A percentile compares a stretch with the other conserved stretches of the same genome.
Conservation (phyloP, 2,113 vertebrate genomes). For the Tragelaphus buxtoni region DNA sequence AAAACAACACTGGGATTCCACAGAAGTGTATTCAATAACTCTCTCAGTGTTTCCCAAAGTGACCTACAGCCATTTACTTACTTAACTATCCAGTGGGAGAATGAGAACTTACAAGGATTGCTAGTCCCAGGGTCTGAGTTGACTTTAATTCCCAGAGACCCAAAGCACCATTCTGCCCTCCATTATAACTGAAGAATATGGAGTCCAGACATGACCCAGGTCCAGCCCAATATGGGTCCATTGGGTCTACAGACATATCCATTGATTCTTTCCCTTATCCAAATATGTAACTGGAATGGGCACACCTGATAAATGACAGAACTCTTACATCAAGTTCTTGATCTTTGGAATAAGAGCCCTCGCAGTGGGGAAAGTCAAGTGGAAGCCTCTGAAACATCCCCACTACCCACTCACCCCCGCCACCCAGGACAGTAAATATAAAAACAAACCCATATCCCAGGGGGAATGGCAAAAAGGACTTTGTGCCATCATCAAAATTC, state of each 20-base stretch:
- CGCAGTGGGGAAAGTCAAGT: background rate
- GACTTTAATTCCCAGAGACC: background rate
- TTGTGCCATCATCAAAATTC: background rate
- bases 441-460: background rate
- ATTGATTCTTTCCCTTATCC: background rate
- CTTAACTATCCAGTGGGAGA: background rate
- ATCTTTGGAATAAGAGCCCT: background rate
- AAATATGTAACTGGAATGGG: background rate
- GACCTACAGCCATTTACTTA: background rate
- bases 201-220: background rate
- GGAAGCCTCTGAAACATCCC: background rate
- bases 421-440: background rate
- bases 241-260: background rate
- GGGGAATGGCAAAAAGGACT: background rate
- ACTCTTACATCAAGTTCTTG: background rate
- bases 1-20: background rate
- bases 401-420: rapidly evolving
- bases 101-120: background rate
- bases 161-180: background rate
- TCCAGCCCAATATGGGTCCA: background rate
- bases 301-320: background rate
- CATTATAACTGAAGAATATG: background rate
- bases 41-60: background rate
- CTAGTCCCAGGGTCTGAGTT: background rate
- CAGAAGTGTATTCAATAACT: background rate